phyloP scores from a whole-genome alignment of 2,113 vertebrate species.

The Lamprotornis superbus region DNA sequence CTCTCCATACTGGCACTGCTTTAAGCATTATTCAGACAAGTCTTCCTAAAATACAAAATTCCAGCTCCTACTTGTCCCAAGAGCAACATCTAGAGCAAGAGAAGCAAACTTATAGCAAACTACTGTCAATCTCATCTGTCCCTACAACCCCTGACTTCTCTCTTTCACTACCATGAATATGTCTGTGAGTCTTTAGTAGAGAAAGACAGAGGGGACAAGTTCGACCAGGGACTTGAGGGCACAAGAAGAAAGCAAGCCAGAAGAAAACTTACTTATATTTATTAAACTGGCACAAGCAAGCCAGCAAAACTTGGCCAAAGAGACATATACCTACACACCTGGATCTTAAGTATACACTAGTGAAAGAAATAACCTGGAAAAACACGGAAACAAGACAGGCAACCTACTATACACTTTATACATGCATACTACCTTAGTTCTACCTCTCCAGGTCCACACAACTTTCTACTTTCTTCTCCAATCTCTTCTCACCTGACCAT shows the following conservation, averaged over 20 bases:
- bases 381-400: not conserved
- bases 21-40: not conserved
- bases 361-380: not conserved
- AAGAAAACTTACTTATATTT: not conserved
- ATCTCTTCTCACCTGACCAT: not conserved
- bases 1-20: not conserved
- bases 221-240: not conserved
- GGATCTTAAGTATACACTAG: not conserved
- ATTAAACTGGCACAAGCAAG: not conserved
- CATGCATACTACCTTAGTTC: not conserved
- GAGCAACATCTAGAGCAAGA: not conserved
- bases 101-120: not conserved
- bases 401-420: not conserved
- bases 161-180: not conserved
- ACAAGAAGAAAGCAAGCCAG: not conserved
- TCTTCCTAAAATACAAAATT: not conserved
- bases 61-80: not conserved
- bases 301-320: not conserved
- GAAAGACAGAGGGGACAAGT: not conserved
- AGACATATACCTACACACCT: not conserved
- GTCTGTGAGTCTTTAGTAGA: not conserved
- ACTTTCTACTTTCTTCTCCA: not conserved
- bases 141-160: not conserved
- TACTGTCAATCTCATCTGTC: not conserved
- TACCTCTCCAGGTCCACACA: not conserved